A percentile compares a stretch with the other conserved stretches of the same genome.
Conservation (phyloP, 2,797 vertebrate genomes). For the Alcedo atthis region DNA sequence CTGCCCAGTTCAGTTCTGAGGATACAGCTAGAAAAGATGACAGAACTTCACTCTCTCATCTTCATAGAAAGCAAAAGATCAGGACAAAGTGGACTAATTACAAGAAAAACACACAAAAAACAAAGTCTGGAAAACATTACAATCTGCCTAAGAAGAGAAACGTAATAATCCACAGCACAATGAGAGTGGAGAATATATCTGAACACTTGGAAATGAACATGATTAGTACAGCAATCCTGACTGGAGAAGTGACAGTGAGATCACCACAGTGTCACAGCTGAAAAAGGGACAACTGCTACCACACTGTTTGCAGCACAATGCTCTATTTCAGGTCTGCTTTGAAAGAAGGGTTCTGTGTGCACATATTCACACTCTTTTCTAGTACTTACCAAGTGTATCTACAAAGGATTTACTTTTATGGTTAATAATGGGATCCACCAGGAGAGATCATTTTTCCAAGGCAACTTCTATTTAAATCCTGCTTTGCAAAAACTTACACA, state of each 20-base stretch:
- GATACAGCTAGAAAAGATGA: neutral
- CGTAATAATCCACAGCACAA: neutral
- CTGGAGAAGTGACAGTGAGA: neutral
- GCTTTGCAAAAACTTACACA: neutral
- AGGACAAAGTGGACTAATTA: neutral
- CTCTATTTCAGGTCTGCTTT: neutral
- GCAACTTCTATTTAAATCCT: neutral
- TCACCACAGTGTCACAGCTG: neutral
- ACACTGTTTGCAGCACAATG: neutral
- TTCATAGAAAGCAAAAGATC: neutral
- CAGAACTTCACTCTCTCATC: slow-evolving; percentile 23
- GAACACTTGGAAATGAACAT: neutral
- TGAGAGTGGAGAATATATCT: neutral
- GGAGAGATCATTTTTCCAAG: neutral
- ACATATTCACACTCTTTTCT: neutral
- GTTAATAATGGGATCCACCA: neutral
- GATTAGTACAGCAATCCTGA: neutral
- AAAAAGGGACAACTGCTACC: neutral
- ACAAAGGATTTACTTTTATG: neutral
- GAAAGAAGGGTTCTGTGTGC: neutral
- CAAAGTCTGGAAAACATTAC: neutral
- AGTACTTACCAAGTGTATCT: neutral
- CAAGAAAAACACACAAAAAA: neutral
- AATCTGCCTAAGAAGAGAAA: neutral
- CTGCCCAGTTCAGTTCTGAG: slow-evolving; percentile 28